Base-by-base conservation (phyloP, 2,113 vertebrate species). In the Odocoileus virginianus region DNA sequence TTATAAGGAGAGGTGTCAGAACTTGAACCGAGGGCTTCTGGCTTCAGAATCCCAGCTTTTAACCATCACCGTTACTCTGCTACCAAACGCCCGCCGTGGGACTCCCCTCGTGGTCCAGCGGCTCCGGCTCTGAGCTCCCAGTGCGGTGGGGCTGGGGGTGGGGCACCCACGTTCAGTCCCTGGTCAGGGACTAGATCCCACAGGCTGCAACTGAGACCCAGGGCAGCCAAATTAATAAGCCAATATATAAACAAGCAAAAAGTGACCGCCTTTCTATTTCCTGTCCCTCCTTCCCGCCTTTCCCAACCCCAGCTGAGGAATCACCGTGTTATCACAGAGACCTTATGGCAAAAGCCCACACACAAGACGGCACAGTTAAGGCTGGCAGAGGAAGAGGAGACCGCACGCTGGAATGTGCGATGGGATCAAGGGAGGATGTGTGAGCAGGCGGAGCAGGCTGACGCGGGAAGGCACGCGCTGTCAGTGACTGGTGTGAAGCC, bases 11-110 rank as follows among this genome's bases (percentile, higher is more conserved):
- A 67, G 43, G 57, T 81, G 92, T 95, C 92, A 78, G 85, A 90
- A 92, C 94, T 71, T 87, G 95, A 97, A 97, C 33, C 19, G 33
- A 85, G 64, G 43, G 58, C 87, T 78, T 67, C 52, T 36, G 57
- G 36, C 87, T 87, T 60, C 57, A 81, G 47, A 92, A 67, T 36
- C 58, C 33, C 16, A 12, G 87, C 67, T 92, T 95, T 94, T 87
- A 76, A 88, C 85, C 84, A 93, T 33, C 28, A 54, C 6, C 7
- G 33, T 55, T 82, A 91, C 55, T 45, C 54, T 45, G 61, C 76
- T 55, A 79, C 96, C 76, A 95, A 81, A 87, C 58, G 30, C 27
- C 27, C 27, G 0, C 15, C 17, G 10, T 2, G 27, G 43, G 23
- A 76, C 71, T 43, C 25, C 40, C 71, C 71, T 27, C 23, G 12